Evolutionary conservation across 1,140 invertebrate species (phyloP).

Genomic region (Caenorhabditis briggsae): DNA sequence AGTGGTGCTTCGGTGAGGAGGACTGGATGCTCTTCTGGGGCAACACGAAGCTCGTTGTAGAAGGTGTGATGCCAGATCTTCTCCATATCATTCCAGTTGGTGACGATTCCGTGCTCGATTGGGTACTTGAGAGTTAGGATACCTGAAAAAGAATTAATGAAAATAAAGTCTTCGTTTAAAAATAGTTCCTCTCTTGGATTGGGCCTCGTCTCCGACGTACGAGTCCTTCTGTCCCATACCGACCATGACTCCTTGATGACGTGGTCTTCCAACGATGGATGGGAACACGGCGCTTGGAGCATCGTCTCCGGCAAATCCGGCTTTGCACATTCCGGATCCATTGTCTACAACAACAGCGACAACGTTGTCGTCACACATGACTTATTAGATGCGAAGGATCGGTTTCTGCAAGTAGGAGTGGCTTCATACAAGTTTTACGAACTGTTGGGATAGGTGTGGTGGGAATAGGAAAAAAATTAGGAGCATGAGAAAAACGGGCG

Average conservation of each 20-base stretch:
- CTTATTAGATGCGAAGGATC: too few species aligned
- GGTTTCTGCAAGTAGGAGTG: too few species aligned
- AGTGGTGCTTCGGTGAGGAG: slow-evolving; percentile 79
- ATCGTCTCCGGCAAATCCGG: slow-evolving; percentile 83
- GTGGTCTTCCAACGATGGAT: slow-evolving; percentile 82
- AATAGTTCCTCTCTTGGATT: slow-evolving; percentile 77
- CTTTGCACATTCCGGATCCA: slow-evolving; percentile 89
- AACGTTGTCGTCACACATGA: slow-evolving; percentile 84
- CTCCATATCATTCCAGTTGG: too few species aligned
- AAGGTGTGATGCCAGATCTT: too few species aligned
- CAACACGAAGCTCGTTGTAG: slow-evolving; percentile 15
- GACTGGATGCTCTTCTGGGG: slow-evolving; percentile 80
- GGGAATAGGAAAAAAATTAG: too few species aligned
- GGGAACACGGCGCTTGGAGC: slow-evolving; percentile 83
- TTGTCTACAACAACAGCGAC: slow-evolving; percentile 89
- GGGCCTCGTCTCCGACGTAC: slow-evolving; percentile 79
- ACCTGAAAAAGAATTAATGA: slow-evolving; percentile 71
- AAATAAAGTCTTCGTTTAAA: too few species aligned
- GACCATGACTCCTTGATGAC: slow-evolving; percentile 80
- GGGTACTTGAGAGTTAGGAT: slow-evolving; percentile 81
- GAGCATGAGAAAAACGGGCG: too few species aligned
- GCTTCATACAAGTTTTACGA: too few species aligned
- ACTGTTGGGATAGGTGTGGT: too few species aligned
- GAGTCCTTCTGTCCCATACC: slow-evolving; percentile 80
- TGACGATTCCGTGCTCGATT: too few species aligned